A percentile compares a stretch with the other conserved stretches of the same genome.
phyloP scores from a whole-genome alignment of 2,888 invertebrate species.

The Amaurobius ferox region DNA sequence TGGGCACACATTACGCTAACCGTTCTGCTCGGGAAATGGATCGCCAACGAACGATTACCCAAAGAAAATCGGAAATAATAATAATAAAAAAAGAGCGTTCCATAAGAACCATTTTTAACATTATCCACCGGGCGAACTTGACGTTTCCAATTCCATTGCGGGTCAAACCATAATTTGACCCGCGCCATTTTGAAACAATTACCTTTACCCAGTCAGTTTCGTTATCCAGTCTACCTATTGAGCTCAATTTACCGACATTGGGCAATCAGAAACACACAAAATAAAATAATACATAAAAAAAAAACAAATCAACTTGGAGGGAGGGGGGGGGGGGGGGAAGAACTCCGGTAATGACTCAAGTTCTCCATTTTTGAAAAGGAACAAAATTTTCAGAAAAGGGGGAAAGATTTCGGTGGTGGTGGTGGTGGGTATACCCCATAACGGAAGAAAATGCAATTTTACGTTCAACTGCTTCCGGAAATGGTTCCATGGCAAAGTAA shows the following conservation, averaged over 20 bases:
- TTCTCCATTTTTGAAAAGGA: slow-evolving; percentile 32
- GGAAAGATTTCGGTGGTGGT: neutral
- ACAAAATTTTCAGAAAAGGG: slow-evolving; percentile 1
- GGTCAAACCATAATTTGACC: neutral
- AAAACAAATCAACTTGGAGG: neutral
- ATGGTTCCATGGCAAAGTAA: slow-evolving; percentile 48
- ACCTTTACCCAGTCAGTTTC: neutral
- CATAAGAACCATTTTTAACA: neutral
- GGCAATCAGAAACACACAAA: neutral
- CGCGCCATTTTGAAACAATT: neutral
- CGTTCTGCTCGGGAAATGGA: neutral
- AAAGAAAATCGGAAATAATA: neutral
- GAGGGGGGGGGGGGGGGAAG: slow-evolving; percentile 17
- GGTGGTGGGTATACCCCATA: slow-evolving; percentile 39
- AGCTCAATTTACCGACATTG: too few relatives aligned
- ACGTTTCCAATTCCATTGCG: neutral
- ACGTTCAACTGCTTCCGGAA: slow-evolving; percentile 67
- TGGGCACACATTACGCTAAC: neutral
- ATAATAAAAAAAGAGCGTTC: neutral
- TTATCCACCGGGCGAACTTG: neutral
- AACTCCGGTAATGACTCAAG: slow-evolving; percentile 59
- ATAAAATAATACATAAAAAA: neutral
- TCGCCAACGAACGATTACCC: neutral
- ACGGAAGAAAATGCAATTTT: slow-evolving; percentile 71
- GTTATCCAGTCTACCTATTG: neutral